phyloP scores from a whole-genome alignment of 2,888 invertebrate genomes.

The Drosophila peninsularis region DNA sequence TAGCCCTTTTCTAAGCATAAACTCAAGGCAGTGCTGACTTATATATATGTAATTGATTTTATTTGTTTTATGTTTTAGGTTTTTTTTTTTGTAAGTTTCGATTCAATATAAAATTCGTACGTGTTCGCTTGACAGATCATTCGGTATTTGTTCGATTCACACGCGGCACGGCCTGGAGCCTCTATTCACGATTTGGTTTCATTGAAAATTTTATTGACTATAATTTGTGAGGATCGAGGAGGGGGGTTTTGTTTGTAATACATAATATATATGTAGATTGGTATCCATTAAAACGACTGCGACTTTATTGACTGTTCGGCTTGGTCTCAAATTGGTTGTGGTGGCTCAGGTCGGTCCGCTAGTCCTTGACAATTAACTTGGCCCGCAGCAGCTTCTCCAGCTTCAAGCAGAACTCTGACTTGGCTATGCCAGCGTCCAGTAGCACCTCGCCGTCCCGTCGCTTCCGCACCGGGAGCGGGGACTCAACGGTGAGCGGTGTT shows the following conservation, averaged over 20 bases:
- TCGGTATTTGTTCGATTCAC: too few species aligned
- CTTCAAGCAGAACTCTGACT: slow-evolving; percentile 61
- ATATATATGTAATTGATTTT: too few species aligned
- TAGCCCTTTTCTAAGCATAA: too few species aligned
- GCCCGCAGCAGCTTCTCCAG: slow-evolving; percentile 52
- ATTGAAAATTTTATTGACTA: slow-evolving; percentile 41
- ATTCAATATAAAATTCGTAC: background rate
- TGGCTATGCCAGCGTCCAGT: slow-evolving; percentile 59
- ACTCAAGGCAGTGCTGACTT: too few species aligned
- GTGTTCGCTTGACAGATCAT: background rate
- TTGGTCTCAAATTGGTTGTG: background rate
- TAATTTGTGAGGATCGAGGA: slow-evolving; percentile 25
- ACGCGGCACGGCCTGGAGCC: background rate
- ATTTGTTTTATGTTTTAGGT: too few species aligned
- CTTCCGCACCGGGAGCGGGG: slow-evolving; percentile 14
- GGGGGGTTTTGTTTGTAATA: slow-evolving; percentile 2
- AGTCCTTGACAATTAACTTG: slow-evolving; percentile 44
- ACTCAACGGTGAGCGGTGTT: slow-evolving; percentile 2
- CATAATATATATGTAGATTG: slow-evolving; percentile 10
- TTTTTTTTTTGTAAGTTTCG: too few species aligned
- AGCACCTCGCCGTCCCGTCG: slow-evolving; percentile 47
- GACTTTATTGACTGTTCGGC: slow-evolving; percentile 5
- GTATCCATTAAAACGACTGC: slow-evolving; percentile 15
- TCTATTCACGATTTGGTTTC: background rate
- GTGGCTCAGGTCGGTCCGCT: background rate